Conservation (phyloP, 2,797 vertebrate genomes). For the Martes flavigula region DNA sequence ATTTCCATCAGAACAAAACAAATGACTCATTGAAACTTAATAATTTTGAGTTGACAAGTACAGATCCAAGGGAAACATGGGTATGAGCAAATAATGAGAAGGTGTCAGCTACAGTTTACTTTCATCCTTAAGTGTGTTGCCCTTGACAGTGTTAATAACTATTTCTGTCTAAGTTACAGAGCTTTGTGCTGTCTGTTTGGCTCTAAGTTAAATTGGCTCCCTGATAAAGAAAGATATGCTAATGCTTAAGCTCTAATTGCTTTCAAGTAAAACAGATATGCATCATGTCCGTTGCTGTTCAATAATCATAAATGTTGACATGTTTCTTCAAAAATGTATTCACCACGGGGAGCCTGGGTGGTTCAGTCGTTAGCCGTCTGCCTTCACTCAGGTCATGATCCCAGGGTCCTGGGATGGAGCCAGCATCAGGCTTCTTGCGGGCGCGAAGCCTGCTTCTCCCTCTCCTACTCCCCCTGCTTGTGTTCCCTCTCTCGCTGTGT, state of each 20-base stretch:
- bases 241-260: neutral
- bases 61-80: neutral
- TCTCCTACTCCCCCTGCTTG: too few relatives aligned
- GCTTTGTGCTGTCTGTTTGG: neutral
- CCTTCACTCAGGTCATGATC: too few relatives aligned
- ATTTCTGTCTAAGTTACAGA: neutral
- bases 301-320: neutral
- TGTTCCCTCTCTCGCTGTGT: too few relatives aligned
- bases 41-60: neutral
- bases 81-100: neutral
- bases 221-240: neutral
- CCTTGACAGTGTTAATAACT: constrained; percentile 12
- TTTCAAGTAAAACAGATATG: constrained; percentile 25
- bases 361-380: too few relatives aligned
- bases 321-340: constrained; percentile 15
- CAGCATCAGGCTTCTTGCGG: too few relatives aligned
- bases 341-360: too few relatives aligned
- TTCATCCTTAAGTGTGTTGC: neutral
- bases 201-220: neutral
- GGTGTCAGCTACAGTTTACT: neutral
- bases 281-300: neutral
- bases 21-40: neutral
- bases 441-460: too few relatives aligned
- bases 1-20: constrained; percentile 23
- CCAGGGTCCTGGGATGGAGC: too few relatives aligned